Evolutionary conservation across 2,113 vertebrate species (phyloP).

Genomic region (Brachyistius frenatus): DNA sequence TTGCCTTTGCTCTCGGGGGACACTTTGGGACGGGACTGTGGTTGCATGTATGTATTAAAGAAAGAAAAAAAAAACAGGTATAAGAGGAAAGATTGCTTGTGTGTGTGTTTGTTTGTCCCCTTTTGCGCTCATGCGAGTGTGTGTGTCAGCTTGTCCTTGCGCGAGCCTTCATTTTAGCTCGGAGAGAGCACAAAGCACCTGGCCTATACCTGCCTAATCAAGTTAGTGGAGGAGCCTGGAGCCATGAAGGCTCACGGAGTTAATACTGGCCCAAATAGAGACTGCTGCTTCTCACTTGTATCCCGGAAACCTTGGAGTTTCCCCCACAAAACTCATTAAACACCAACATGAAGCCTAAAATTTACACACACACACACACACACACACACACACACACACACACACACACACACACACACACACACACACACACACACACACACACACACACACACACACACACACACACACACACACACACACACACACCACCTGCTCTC

Average conservation of each 20-base stretch:
- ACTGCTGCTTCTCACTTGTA: constrained; percentile 29
- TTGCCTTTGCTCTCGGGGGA: constrained; percentile 37
- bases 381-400: neutral
- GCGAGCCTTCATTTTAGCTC: constrained; percentile 9
- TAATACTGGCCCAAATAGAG: constrained; percentile 52
- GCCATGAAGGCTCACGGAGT: constrained; percentile 40
- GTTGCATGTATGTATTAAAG: neutral
- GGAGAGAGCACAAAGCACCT: constrained; percentile 32
- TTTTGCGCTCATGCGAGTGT: neutral
- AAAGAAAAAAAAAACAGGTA: neutral
- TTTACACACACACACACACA: constrained; percentile 12
- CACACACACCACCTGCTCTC: constrained; percentile 45
- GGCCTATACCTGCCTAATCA: constrained; percentile 59
- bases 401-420: constrained; percentile 2
- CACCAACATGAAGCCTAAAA: constrained; percentile 46
- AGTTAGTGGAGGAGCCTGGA: constrained; percentile 51
- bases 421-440: too few relatives aligned
- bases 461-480: constrained; percentile 7
- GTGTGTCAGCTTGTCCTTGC: constrained; percentile 33
- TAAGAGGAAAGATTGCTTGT: neutral
- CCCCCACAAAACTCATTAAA: constrained; percentile 66
- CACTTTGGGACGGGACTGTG: neutral
- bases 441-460: too few relatives aligned
- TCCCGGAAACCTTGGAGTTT: constrained; percentile 52
- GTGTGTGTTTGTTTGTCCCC: constrained; percentile 13